Evolutionary conservation across 1,140 invertebrate genomes (phyloP), one percentile per base, ranked within the genome.

Genomic region (Drosophila murphyi): DNA sequence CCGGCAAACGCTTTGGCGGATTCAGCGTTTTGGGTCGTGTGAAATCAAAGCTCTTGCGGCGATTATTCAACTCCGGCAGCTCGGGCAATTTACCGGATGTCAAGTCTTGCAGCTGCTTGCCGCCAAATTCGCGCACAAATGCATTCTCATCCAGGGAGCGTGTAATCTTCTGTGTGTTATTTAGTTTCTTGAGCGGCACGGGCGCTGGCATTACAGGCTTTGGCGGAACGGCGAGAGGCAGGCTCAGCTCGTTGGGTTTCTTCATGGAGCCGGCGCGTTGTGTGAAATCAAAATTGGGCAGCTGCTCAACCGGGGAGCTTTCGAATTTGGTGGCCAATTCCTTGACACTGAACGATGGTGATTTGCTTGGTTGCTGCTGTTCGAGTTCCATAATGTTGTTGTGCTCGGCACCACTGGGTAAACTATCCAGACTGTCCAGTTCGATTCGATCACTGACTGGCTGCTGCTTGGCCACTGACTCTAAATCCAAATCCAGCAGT

Each of bases 101-200:
- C 52, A 90, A 91, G 51, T 94, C 93, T 37, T 90, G 93, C 57
- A 93, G 64, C 3, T 91, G 78, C 0, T 83, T 89, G 31, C 78
- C 77, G 3, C 94, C 94, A 75, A 95, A 95, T 89, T 95, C 94
- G 72, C 95, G 94, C 2, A 95, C 91, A 70, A 96, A 96, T 3
- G 95, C 95, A 68, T 95, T 95, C 83, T 95, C 95, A 88, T 97
- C 96, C 31, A 97, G 80, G 2, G 96, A 96, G 2, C 96, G 93
- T 1, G 96, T 92, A 47, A 96, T 95, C 28, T 95, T 93, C 6
- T 94, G 93, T 4, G 95, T 94, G 0, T 94, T 94, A 0, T 95
- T 94, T 2, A 94, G 69, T 50, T 92, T 91, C 63, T 92, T 89
- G 2, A 91, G 75, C 86, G 12, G 93, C 62, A 73, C 76, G 2